Base-by-base conservation (phyloP, 2,113 vertebrate genomes). In the Oreocharis arfaki region DNA sequence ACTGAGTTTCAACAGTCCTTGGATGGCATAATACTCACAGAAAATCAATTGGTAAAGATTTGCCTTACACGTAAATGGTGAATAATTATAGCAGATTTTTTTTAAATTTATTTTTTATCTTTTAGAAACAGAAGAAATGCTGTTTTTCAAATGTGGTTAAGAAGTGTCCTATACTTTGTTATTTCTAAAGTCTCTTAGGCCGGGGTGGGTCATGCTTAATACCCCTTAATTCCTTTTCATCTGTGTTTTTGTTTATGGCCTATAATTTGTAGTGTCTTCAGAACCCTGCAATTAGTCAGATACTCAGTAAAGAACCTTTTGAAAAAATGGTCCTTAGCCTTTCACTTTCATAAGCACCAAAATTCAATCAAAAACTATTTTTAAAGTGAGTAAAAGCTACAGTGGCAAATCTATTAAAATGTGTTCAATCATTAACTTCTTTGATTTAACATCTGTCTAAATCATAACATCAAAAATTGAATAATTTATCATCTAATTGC, bases 401-500 rank as follows among this genome's bases (percentile, higher is more conserved):
- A 94, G 75, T 84, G n/a, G 75, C 61, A 95, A 96, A 94, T 96
- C 69, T 96, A 95, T 96, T 93, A 94, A 88, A 97, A 91, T 42
- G 15, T 81, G 73, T 93, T 97, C 87, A 96, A 95, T 94, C 87
- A 97, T 95, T 96, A 96, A 96, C 44, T 89, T 92, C 68, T 97
- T 97, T 96, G 88, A 97, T 96, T 97, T 97, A 96, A 84, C 87
- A 90, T 96, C 91, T 97, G 50, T 95, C 87, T 94, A 92, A 95
- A 95, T 61, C 61, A 33, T 75, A 97, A 94, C 75, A 97, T 94
- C 89, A 97, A 94, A 95, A 96, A 60, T 37, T 97, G 85, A 97
- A 97, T 97, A 97, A 97, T 97, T 96, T 97, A 97, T 97, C 74
- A 96, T 87, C 41, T 67, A 96, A 95, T 95, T 81, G 89, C 92